Base-by-base conservation (phyloP, 2,888 invertebrate genomes). In the Machimus rusticus region DNA sequence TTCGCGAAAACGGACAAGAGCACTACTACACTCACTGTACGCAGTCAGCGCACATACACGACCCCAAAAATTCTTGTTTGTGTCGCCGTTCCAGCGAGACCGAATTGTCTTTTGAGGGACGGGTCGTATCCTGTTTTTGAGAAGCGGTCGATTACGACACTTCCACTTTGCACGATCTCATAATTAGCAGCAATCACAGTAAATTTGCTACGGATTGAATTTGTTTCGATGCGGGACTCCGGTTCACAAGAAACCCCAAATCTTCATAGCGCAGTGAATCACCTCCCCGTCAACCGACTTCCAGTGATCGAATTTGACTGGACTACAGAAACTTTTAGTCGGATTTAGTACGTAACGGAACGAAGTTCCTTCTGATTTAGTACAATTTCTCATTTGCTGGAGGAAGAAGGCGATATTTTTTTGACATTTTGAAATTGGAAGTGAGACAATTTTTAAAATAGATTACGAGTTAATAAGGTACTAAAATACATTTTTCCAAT, bases 261-360 rank as follows among this genome's bases (percentile, higher is more conserved):
- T 82, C 55, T 81, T 82, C 82, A 82, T 57, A 37, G 57, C 82
- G 82, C 19, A 57, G 57, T 82, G 55, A 57, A 57, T 57, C 57
- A 57, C 82, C 23, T 57, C 81, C 79, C 79, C 79, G 79, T 51
- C 79, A 16, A 46, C 19, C 77, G 77, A 77, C 78, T 78, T 78
- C 78, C 78, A 78, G 43, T 28, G 78, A 78, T 43, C 78, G 46
- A 78, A 43, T 78, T 77, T 34, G 78, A 78, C 78, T 78, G 77
- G 37, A 51, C n/a, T 9, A 39, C 39, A 39, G 43, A 51, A n/a
- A 51, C 51, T 51, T 51, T 19, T 51, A 51, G 51, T n/a, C 6
- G 2, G 16, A n/a, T 51, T 51, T 51, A 51, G 19, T 51, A 51
- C 51, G 51, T 51, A n/a, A 51, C n/a, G 51, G n/a, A 51, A n/a